phyloP scores from a whole-genome alignment of 1,140 invertebrate genomes.

The Eubasilissa regina region DNA sequence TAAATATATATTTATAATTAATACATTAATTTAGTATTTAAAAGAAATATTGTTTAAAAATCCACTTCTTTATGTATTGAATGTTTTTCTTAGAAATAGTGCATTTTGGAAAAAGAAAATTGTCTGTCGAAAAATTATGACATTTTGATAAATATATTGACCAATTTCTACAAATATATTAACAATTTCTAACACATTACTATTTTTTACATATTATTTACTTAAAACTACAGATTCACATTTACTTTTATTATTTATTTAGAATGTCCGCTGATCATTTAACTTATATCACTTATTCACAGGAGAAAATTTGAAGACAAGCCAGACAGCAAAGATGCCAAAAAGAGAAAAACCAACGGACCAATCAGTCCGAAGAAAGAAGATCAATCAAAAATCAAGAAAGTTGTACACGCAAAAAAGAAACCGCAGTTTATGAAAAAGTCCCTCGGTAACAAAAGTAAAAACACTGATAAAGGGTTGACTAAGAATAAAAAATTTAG shows the following conservation, averaged over 20 bases:
- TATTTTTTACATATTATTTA: not conserved
- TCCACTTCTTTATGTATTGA: too few species aligned
- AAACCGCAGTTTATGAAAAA: slow-evolving; percentile 41
- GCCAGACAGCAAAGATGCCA: slow-evolving; percentile 11
- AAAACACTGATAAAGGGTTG: not conserved
- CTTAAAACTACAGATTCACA: not conserved
- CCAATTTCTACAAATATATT: too few species aligned
- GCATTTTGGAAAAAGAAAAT: too few species aligned
- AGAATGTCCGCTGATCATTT: too few species aligned
- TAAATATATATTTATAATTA: too few species aligned
- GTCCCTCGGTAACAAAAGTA: slow-evolving; percentile 32
- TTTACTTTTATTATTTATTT: not conserved
- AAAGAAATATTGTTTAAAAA: too few species aligned
- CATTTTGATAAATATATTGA: too few species aligned
- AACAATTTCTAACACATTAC: not conserved
- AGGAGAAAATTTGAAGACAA: slow-evolving; percentile 30
- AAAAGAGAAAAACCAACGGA: slow-evolving; percentile 29
- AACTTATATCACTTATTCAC: not conserved
- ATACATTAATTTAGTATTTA: too few species aligned
- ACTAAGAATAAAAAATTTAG: slow-evolving; percentile 4
- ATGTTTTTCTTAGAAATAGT: too few species aligned
- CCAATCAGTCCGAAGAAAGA: not conserved
- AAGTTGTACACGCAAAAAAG: slow-evolving; percentile 12
- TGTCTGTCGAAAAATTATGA: too few species aligned
- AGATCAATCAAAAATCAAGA: slow-evolving; percentile 12